Base-by-base conservation (phyloP, 2,797 vertebrate species). In the Anisognathus igniventris region DNA sequence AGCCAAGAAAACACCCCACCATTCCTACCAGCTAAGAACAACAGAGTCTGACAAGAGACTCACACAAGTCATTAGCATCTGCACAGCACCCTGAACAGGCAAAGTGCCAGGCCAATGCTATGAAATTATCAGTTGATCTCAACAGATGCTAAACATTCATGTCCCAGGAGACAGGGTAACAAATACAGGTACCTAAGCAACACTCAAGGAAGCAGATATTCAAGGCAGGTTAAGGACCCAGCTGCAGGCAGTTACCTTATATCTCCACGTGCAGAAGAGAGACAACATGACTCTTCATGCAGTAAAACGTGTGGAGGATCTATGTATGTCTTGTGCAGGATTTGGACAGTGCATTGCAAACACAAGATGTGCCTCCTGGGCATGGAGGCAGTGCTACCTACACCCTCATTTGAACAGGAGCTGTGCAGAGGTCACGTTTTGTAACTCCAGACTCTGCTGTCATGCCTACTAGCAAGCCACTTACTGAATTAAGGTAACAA, bases 61-160 rank as follows among this genome's bases (percentile, higher is more conserved):
- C 33, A 66, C 27, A 81, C 39, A 39, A 66, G 60, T 19, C 37
- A 64, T 21, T 42, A 70, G 24, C 24, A 88, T 12, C 25, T 1
- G 0, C n/a, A 31, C 2, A 18, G 37, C 13, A 56, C 12, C 19
- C 37, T 47, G n/a, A 58, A 39, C 1, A 2, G 28, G 35, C 47
- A 20, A 68, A 60, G 17, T 4, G 1, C 57, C 48, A 30, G 3
- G 4, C 3, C 66, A 73, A 25, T 28, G 61, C 47, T 31, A 83
- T 15, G n/a, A 78, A 88, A 64, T 70, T 48, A 81, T 40, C 58
- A 78, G 6, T 16, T 62, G 40, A 75, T 44, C 57, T 72, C 22
- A 14, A 81, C 37, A 90, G 90, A 88, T 33, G 14, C 48, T 56
- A 51, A 89, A 44, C 9, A 45, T 48, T 76, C 33, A 42, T 21